Base-by-base conservation (phyloP, 2,797 vertebrate species). In the Bradypodion pumilum region DNA sequence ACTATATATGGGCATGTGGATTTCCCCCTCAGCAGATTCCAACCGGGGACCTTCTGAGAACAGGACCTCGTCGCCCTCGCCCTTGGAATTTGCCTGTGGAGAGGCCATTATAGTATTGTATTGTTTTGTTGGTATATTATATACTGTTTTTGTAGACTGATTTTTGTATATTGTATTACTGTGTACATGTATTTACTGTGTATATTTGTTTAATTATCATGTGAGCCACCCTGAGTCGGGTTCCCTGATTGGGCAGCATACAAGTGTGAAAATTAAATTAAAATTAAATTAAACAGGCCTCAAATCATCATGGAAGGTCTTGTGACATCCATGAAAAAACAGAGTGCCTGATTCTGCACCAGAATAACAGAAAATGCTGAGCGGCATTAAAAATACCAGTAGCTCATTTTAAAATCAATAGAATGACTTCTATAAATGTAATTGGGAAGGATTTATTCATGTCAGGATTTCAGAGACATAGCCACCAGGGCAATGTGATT, bases 401-500 rank as follows among this genome's bases (percentile, higher is more conserved):
- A 10, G 52, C 74, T 76, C 52, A 56, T 56, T 75, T 75, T 75
- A 56, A 56, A 75, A 75, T 59, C 49, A 56, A 75, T 56, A 75
- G n/a, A 35, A 75, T 75, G n/a, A n/a, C 19, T 23, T 75, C 16
- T 59, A 75, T 75, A 75, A 75, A 75, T 35, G n/a, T 75, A 21
- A 75, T 75, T 35, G 49, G 74, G n/a, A 37, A 56, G 4, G n/a
- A 59, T 75, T 75, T 75, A 75, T 75, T 35, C 19, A 56, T 75
- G n/a, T n/a, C n/a, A 56, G 29, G 35, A 56, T 75, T 75, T 75
- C 74, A 75, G 49, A 52, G 74, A 75, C 35, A 75, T 56, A 75
- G 35, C 49, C 44, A 74, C 49, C 5, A 12, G 74, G 74, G 32
- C 49, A 56, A 75, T 75, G n/a, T 56, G 49, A 52, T 19, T 32